Base-by-base conservation (phyloP, 1,140 invertebrate genomes). In the Pantala flavescens region DNA sequence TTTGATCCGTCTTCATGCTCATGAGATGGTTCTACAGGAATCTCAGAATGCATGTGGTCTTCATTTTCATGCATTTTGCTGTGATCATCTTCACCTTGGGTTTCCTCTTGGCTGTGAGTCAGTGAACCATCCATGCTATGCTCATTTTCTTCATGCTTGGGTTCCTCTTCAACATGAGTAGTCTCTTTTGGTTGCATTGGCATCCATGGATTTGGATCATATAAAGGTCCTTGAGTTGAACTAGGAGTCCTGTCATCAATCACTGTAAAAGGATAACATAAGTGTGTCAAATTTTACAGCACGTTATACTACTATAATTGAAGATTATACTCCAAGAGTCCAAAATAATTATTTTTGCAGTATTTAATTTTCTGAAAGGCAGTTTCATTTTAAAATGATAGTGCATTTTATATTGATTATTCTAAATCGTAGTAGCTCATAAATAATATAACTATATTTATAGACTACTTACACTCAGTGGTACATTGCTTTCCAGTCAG, bases 401-500 rank as follows among this genome's bases (percentile, higher is more conserved):
- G n/a, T n/a, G n/a, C n/a, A n/a, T n/a, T n/a, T n/a, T n/a, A n/a
- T n/a, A n/a, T n/a, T n/a, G n/a, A n/a, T n/a, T n/a, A n/a, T n/a
- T n/a, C n/a, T n/a, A n/a, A n/a, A n/a, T n/a, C n/a, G n/a, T n/a
- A n/a, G n/a, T n/a, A n/a, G n/a, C n/a, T n/a, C n/a, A n/a, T n/a
- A n/a, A n/a, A n/a, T n/a, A n/a, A n/a, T n/a, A n/a, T n/a, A n/a
- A n/a, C n/a, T n/a, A n/a, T n/a, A n/a, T n/a, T n/a, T n/a, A n/a
- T n/a, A n/a, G n/a, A n/a, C n/a, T 36, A 63, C 49, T 63, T 63
- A 63, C 49, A 63, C 16, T 63, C 49, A 63, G 11, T 49, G 36
- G 80, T 73, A 74, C 87, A 88, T 24, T 78, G 84, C 77, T 85
- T 86, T 21, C 81, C 82, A 77, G 82, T 81, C 11, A 76, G 76